Conservation (phyloP, 1,140 invertebrate genomes). For the Trichomalopsis sarcophagae region DNA sequence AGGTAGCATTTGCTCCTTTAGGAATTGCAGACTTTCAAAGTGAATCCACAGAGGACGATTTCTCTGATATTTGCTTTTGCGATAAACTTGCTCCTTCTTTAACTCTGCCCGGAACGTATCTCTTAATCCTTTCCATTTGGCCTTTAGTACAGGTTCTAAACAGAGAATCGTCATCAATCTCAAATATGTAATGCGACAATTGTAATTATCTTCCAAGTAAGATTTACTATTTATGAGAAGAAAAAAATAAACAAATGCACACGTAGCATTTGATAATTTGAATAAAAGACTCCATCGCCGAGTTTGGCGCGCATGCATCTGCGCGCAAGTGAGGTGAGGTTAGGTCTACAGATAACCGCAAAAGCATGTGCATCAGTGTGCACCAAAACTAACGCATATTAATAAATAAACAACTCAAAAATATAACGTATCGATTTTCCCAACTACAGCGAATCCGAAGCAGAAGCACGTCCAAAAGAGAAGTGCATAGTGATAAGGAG, state of each 20-base stretch:
- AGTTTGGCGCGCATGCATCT: neutral
- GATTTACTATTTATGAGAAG: neutral
- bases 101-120: constrained; percentile 74
- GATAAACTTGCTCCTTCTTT: constrained; percentile 71
- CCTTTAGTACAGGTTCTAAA: constrained; percentile 69
- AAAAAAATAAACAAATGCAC: neutral
- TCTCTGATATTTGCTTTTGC: constrained; percentile 66
- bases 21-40: constrained; percentile 69
- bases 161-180: constrained; percentile 23
- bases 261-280: neutral
- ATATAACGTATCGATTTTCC: neutral
- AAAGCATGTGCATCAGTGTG: neutral
- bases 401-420: neutral
- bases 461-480: neutral
- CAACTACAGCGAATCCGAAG: neutral
- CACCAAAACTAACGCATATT: neutral
- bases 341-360: constrained; percentile 16
- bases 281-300: neutral
- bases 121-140: constrained; percentile 74
- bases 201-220: neutral
- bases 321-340: constrained; percentile 25
- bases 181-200: neutral
- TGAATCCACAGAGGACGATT: constrained; percentile 71
- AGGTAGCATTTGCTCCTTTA: constrained; percentile 72
- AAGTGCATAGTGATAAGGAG: neutral